A percentile compares a stretch with the other conserved stretches of the same genome.
Evolutionary conservation across 1,140 invertebrate genomes (phyloP).

Genomic region (Atopsyche davidsoni): DNA sequence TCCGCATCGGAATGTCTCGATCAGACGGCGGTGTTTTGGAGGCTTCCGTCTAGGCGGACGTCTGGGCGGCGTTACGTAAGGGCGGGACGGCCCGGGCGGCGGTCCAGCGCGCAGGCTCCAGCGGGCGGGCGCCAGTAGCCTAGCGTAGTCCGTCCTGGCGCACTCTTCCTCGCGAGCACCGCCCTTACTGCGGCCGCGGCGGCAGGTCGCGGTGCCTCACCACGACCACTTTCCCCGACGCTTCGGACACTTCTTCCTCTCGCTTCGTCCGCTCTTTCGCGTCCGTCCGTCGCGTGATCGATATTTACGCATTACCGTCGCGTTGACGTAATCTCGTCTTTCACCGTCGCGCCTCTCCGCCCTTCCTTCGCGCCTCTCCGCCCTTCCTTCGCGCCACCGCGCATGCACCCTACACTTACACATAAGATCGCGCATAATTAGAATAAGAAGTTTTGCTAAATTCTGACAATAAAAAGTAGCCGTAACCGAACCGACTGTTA

Average conservation of each 20-base stretch:
- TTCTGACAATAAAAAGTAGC: too few relatives aligned
- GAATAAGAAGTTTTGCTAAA: too few relatives aligned
- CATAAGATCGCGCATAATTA: too few relatives aligned
- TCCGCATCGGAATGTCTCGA: not conserved
- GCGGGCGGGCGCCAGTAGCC: not conserved
- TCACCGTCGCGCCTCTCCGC: not conserved
- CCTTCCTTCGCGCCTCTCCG: not conserved
- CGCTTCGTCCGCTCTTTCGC: not conserved
- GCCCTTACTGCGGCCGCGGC: not conserved
- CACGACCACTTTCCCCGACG: not conserved
- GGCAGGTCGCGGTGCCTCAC: not conserved
- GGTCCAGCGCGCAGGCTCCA: conserved; percentile 10
- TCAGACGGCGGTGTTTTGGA: not conserved
- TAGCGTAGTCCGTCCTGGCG: conserved; percentile 10
- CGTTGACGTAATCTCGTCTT: not conserved
- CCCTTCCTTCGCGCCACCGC: not conserved
- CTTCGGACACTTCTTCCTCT: not conserved
- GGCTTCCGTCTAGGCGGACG: not conserved
- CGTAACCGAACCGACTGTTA: too few relatives aligned
- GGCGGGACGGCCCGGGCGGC: not conserved
- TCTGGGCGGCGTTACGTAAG: not conserved
- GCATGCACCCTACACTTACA: too few relatives aligned
- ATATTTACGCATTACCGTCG: not conserved
- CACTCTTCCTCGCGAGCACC: not conserved
- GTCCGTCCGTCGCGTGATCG: not conserved